Percentiles rank a stretch among this genome's conserved stretches.
Evolutionary conservation across 92 coral and sea anemone genomes (phyloP).

Genomic region (Zoanthus gigantus): DNA sequence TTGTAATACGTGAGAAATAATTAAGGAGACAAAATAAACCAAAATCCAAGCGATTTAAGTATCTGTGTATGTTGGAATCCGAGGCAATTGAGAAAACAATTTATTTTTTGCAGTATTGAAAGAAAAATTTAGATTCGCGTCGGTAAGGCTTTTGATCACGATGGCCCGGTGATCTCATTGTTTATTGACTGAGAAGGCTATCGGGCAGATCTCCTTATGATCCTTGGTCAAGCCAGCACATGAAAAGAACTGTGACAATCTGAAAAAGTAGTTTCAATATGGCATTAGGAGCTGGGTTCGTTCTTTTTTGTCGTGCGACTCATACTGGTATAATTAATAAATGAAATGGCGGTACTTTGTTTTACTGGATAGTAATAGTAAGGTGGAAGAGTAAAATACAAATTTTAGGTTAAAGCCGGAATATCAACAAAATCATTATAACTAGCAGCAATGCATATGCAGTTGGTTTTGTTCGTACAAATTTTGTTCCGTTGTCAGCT

Average conservation of each 20-base stretch:
- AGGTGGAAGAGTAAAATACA: no score
- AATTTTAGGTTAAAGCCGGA: no score
- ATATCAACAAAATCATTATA: no score
- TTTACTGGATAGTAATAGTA: neutral
- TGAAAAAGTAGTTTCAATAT: neutral
- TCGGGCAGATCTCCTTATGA: neutral
- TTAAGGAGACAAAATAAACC: no score
- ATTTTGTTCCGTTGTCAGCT: no score
- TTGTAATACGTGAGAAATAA: no score
- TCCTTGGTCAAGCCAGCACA: neutral
- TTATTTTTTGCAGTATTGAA: neutral
- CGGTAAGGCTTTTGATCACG: neutral
- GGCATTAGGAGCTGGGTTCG: neutral
- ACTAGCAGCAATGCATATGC: no score
- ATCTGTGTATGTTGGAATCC: no score
- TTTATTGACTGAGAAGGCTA: neutral
- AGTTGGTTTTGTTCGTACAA: no score
- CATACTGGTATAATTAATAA: neutral
- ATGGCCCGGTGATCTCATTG: neutral
- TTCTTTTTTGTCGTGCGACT: neutral
- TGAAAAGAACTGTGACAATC: slow-evolving; percentile 14
- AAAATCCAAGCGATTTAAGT: no score
- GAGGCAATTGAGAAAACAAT: no score
- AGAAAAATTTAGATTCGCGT: neutral
- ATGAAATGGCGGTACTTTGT: neutral